Base-by-base conservation (phyloP, 2,888 invertebrate species). In the Yponomeuta malinellus region DNA sequence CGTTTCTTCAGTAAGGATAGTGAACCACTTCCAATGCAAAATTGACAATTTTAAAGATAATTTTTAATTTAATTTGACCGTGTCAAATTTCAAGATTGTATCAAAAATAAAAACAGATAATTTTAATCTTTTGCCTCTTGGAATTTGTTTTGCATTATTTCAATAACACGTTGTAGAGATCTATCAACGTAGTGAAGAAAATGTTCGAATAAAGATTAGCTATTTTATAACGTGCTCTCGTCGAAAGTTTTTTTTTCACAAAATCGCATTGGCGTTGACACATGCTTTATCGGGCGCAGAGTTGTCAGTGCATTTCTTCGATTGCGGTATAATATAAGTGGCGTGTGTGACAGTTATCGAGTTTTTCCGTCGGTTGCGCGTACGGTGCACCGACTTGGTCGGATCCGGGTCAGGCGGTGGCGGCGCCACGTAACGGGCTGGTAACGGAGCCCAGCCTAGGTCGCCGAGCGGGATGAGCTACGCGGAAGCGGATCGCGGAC, bases 401-500 rank as follows among this genome's bases (percentile, higher is more conserved):
- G n/a, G 63, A 90, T 90, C 91, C 91, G 90, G 91, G 91, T 92
- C 90, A 89, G 79, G 82, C 83, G 84, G 71, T 48, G 37, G 63
- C 87, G 52, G 71, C 64, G 88, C 85, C 88, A 87, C 87, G 90
- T 90, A 90, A 90, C 90, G 91, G 90, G 87, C 80, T 80, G 87
- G 79, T 90, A 90, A 90, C 90, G 90, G 90, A 52, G n/a, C 63
- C 29, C 29, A 52, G 83, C 80, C 88, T 87, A 85, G 90, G 90
- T 90, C 90, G 88, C 83, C 81, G 85, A 90, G 90, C 89, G 90
- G 91, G 91, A 90, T 90, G 91, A 89, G 85, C 84, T 83, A 88
- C 87, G 88, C 91, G 91, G 91, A 92, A 90, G 88, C 87, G 79
- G 84, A 88, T 83, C 80, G 83, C 85, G 83, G 81, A 81, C 85